These are phyloP conservation scores for Rachycentron canadum DNA, from an alignment of 2,797 vertebrate species.

Conservation along the genomic window DNA sequence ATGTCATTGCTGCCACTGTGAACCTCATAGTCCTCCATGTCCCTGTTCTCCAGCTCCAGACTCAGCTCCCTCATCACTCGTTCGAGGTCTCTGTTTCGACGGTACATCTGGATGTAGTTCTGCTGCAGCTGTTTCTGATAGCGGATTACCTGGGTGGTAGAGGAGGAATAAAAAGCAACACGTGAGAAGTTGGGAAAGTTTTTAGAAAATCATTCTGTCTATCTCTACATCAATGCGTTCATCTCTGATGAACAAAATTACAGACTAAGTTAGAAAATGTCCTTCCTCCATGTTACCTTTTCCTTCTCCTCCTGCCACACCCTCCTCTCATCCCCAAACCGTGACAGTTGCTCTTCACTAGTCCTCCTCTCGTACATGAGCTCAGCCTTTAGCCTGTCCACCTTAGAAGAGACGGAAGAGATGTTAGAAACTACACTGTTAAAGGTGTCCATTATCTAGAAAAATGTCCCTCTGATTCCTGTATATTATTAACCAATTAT, in stretches of 20 bases:
- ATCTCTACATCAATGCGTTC: neutral
- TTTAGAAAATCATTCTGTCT: neutral
- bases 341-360: conserved; percentile 90
- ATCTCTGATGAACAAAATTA: neutral
- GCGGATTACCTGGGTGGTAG: conserved; percentile 88
- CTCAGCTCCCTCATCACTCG: conserved; percentile 94
- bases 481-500: neutral
- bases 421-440: conserved; percentile 6
- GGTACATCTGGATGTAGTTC: conserved; percentile 99
- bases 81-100: conserved; percentile 95
- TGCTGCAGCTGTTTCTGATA: conserved; percentile 99
- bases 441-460: neutral
- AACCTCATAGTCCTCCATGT: conserved; percentile 89
- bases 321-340: conserved; percentile 92
- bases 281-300: conserved; percentile 79
- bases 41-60: conserved; percentile 92
- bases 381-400: conserved; percentile 90
- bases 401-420: conserved; percentile 51
- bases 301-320: conserved; percentile 98
- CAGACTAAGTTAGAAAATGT: no score
- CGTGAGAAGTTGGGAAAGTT: neutral
- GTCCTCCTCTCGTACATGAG: conserved; percentile 90
- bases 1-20: conserved; percentile 94
- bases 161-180: neutral
- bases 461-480: neutral